Conservation (phyloP, 2,113 vertebrate genomes). For the Bubalus kerabau region DNA sequence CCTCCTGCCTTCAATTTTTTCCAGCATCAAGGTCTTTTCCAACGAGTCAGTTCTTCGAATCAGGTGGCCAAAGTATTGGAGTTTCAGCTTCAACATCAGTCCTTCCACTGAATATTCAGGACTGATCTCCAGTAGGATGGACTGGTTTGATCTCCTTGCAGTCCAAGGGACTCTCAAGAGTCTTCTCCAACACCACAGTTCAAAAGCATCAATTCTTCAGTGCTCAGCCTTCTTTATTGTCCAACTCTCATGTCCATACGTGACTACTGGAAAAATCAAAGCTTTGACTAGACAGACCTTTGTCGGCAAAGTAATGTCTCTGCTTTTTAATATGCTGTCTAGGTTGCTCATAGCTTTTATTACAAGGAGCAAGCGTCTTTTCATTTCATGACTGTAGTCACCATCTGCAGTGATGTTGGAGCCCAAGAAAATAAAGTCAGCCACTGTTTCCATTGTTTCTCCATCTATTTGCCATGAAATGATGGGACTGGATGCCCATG, state of each 20-base stretch:
- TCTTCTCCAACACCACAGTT: not conserved
- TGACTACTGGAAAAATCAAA: not conserved
- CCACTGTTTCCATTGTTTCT: not conserved
- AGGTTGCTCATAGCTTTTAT: not conserved
- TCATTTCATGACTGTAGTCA: not conserved
- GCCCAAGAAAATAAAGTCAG: not conserved
- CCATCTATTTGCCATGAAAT: not conserved
- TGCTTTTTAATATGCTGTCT: not conserved
- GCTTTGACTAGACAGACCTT: not conserved
- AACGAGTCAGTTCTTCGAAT: accelerated
- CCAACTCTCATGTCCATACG: accelerated
- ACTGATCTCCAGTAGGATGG: not conserved
- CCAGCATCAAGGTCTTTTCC: not conserved
- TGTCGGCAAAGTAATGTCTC: not conserved
- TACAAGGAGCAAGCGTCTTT: not conserved
- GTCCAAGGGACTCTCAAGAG: not conserved
- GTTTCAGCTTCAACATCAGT: not conserved
- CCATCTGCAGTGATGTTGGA: not conserved
- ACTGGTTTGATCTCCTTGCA: not conserved
- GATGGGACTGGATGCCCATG: not conserved
- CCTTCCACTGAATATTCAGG: not conserved
- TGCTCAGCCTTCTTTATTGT: not conserved
- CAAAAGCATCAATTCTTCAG: not conserved
- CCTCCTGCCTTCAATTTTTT: not conserved
- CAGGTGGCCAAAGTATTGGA: not conserved